Base-by-base conservation (phyloP, 2,797 vertebrate species). In the Pseudocheirus occidentalis region DNA sequence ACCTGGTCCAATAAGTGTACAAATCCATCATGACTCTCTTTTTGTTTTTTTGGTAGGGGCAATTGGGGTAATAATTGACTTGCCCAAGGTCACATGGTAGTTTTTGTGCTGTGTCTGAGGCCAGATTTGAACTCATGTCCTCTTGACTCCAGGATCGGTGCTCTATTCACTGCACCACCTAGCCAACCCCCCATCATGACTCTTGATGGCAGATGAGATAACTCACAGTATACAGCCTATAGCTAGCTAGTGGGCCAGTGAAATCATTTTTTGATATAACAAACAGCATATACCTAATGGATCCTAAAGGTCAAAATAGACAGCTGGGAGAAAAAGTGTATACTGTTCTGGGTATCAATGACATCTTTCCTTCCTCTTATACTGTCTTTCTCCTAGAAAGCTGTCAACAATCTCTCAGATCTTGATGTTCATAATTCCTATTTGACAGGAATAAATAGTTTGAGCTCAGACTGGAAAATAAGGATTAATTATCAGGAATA, bases 401-500 rank as follows among this genome's bases (percentile, higher is more conserved):
- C 55, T 53, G 29, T 89, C 29, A 14, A 56, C 29, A 57, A 93
- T 59, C 50, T 52, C 21, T 14, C 12, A 91, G 52, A 5, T 91
- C 93, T 87, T n/a, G 81, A 95, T 24, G 24, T 6, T 92, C 54
- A 46, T 31, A 73, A 40, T 89, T 94, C 66, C n/a, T 9, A 95
- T 90, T 52, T 29, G n/a, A 55, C 11, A 56, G 27, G 4, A 89
- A 95, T 50, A 57, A 34, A 53, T 50, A 13, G 29, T 54, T 53
- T 55, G 66, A 95, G 73, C 89, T 55, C 27, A 66, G 62, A 66
- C 14, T 73, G 93, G 90, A 92, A 96, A 87, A 53, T n/a, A 73
- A 92, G 62, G n/a, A 31, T n/a, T 91, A 55, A 14, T 90, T 90
- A 81, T 93, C 55, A 91, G 59, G 93, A 96, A 40, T 55, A 73